Percentiles rank a stretch among this genome's conserved stretches.
Conservation (phyloP, 2,797 vertebrate species). For the Mycteria americana region DNA sequence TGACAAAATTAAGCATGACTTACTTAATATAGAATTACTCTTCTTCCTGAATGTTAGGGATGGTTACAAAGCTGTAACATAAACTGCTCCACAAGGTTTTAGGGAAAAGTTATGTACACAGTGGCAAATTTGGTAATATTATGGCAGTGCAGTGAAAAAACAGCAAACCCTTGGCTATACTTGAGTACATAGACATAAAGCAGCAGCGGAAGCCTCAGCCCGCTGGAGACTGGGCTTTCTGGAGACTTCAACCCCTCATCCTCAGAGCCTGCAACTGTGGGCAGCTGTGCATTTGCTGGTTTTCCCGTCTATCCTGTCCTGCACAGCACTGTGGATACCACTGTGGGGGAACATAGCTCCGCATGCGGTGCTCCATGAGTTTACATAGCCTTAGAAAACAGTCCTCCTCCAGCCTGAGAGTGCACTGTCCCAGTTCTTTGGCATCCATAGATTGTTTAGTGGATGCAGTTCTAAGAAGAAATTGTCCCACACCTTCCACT, state of each 20-base stretch:
- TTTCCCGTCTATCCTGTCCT: not conserved
- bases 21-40: not conserved
- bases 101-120: not conserved
- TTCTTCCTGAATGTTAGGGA: not conserved
- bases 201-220: not conserved
- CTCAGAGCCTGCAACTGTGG: accelerated
- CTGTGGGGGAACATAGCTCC: not conserved
- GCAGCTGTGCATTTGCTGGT: not conserved
- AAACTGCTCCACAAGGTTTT: not conserved
- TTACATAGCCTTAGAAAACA: not conserved
- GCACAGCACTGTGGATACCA: not conserved
- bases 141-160: not conserved
- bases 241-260: not conserved
- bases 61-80: not conserved
- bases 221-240: not conserved
- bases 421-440: not conserved
- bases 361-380: not conserved
- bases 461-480: not conserved
- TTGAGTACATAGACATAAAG: not conserved
- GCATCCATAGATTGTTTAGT: not conserved
- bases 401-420: not conserved
- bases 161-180: not conserved
- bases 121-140: not conserved
- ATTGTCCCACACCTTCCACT: not conserved
- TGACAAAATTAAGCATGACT: not conserved